These are phyloP conservation scores for Andricus grossulariae DNA, from an alignment of 1,140 invertebrate species.

Conservation along the genomic window DNA sequence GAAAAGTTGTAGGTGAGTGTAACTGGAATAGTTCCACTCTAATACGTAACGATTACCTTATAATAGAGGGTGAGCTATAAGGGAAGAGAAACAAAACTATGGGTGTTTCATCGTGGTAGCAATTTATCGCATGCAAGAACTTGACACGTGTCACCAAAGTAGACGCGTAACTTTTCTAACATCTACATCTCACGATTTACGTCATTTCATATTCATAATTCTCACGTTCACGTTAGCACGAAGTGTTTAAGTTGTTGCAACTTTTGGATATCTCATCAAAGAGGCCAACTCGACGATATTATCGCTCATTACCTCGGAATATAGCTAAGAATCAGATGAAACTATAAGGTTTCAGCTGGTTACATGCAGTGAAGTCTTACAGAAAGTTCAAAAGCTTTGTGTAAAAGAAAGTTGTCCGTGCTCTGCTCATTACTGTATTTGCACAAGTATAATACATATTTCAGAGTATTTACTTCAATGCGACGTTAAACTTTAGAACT, in stretches of 20 bases:
- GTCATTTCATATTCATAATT: constrained; percentile 6
- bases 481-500: background rate
- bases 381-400: background rate
- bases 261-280: constrained; percentile 3
- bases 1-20: background rate
- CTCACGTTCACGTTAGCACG: background rate
- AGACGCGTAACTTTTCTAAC: constrained; percentile 31
- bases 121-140: constrained; percentile 55
- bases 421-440: background rate
- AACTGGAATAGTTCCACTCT: background rate
- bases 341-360: background rate
- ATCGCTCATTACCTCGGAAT: background rate
- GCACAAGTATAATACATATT: no score
- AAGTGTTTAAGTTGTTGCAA: background rate
- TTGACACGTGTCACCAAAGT: constrained; percentile 44
- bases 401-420: background rate
- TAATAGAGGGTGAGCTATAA: background rate
- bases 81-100: constrained; percentile 36
- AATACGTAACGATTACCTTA: background rate
- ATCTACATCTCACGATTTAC: constrained; percentile 6
- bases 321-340: background rate
- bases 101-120: constrained; percentile 40
- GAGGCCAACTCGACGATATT: background rate
- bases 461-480: background rate
- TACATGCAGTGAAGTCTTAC: background rate